Evolutionary conservation across 2,113 vertebrate genomes (phyloP).

Genomic region (Pyrgilauda ruficollis): DNA sequence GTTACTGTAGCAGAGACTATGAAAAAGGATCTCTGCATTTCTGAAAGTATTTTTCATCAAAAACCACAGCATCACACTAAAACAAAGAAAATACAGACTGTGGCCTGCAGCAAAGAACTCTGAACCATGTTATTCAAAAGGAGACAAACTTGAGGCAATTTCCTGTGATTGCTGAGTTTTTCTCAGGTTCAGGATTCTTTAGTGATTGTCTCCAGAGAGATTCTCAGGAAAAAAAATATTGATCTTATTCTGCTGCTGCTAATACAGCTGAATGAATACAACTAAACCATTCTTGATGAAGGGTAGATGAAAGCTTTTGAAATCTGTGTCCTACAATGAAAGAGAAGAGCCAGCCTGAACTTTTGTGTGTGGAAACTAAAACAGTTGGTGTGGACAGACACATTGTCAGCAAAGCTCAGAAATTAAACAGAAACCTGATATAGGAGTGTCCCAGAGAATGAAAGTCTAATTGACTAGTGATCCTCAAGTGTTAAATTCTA

Average conservation of each 20-base stretch:
- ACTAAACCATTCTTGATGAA: not conserved
- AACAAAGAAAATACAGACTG: not conserved
- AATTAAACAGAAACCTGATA: not conserved
- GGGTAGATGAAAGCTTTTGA: not conserved
- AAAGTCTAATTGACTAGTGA: not conserved
- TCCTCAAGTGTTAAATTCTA: not conserved
- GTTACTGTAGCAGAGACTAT: not conserved
- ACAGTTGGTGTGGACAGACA: not conserved
- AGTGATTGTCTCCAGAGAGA: not conserved
- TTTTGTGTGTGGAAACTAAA: not conserved
- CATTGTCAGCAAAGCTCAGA: not conserved
- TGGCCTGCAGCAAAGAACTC: not conserved
- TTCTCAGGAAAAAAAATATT: not conserved
- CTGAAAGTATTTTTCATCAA: not conserved
- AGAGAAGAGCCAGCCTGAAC: not conserved
- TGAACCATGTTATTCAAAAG: not conserved
- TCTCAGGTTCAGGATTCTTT: not conserved
- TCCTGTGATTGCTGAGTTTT: not conserved
- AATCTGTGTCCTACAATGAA: not conserved
- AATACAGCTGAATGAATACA: not conserved
- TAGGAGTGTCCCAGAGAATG: not conserved
- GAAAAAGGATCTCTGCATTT: not conserved
- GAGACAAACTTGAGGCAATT: not conserved
- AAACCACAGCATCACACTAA: not conserved
- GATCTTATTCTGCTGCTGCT: not conserved